These are phyloP conservation scores for Mythimna vitellina DNA, from an alignment of 2,888 invertebrate species.

Conservation along the genomic window DNA sequence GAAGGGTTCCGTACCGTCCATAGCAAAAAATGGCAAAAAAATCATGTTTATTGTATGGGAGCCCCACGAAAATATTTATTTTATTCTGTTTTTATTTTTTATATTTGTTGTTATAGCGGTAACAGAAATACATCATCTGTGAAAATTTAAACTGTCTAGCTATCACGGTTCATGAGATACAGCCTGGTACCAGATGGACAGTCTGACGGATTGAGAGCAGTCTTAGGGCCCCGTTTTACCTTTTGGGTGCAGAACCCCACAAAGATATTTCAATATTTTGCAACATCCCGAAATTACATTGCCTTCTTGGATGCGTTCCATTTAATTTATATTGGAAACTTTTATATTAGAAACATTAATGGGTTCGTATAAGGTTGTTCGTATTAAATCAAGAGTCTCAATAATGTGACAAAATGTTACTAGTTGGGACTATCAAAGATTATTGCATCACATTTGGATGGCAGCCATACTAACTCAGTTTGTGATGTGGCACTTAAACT, in stretches of 20 bases:
- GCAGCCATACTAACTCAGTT: slow-evolving; percentile 66
- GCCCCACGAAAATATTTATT: too few relatives aligned
- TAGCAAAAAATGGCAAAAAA: too few relatives aligned
- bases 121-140: too few relatives aligned
- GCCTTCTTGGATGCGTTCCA: slow-evolving; percentile 62
- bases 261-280: slow-evolving; percentile 1
- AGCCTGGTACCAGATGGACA: too few relatives aligned
- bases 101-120: too few relatives aligned
- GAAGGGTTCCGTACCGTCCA: too few relatives aligned
- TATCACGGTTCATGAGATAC: too few relatives aligned
- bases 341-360: slow-evolving; percentile 62
- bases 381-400: slow-evolving; percentile 73
- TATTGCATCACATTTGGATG: slow-evolving; percentile 72
- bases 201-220: too few relatives aligned
- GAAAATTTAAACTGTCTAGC: too few relatives aligned
- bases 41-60: too few relatives aligned
- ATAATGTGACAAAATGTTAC: slow-evolving; percentile 64
- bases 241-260: neutral
- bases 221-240: too few relatives aligned
- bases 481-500: slow-evolving; percentile 27
- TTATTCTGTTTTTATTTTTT: too few relatives aligned
- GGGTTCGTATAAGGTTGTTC: slow-evolving; percentile 64
- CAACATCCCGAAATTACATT: slow-evolving; percentile 14
- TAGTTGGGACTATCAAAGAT: slow-evolving; percentile 61
- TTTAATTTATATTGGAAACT: slow-evolving; percentile 62